Evolutionary conservation across 2,113 vertebrate species (phyloP).

Genomic region (Calidris pygmaea): DNA sequence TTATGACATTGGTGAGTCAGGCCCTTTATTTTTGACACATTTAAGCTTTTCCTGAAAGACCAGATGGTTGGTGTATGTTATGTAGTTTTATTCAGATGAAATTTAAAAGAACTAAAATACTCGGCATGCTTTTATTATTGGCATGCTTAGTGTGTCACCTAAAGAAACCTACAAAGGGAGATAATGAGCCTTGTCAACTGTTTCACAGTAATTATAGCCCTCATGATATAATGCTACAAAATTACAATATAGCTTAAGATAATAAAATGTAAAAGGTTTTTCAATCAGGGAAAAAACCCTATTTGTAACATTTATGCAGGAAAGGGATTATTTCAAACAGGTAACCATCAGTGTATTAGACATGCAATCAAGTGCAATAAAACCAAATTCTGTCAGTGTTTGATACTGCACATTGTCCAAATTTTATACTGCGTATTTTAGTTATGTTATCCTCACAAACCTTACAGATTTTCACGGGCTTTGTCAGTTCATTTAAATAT

Average conservation of each 20-base stretch:
- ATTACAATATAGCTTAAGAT: constrained; percentile 52
- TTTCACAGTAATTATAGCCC: constrained; percentile 48
- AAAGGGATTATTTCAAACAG: background rate
- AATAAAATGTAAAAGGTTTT: constrained; percentile 19
- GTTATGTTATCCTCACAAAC: background rate
- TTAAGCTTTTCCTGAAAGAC: constrained; percentile 57
- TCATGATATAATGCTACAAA: constrained; percentile 36
- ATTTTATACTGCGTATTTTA: background rate
- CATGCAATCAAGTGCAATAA: background rate
- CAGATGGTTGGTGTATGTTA: constrained; percentile 54
- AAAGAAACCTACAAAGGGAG: constrained; percentile 29
- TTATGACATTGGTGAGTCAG: constrained; percentile 28
- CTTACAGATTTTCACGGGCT: background rate
- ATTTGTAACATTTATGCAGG: background rate
- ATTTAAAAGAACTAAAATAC: constrained; percentile 47
- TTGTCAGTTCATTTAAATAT: background rate
- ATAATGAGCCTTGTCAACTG: constrained; percentile 49
- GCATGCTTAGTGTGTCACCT: constrained; percentile 41
- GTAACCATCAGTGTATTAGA: background rate
- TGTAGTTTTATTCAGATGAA: constrained; percentile 53
- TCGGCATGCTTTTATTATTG: constrained; percentile 22
- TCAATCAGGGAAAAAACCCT: background rate
- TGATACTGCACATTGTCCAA: background rate
- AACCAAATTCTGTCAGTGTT: background rate
- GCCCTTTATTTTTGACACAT: constrained; percentile 47